Conservation (phyloP, 2,797 vertebrate genomes). For the Zalophus californianus region DNA sequence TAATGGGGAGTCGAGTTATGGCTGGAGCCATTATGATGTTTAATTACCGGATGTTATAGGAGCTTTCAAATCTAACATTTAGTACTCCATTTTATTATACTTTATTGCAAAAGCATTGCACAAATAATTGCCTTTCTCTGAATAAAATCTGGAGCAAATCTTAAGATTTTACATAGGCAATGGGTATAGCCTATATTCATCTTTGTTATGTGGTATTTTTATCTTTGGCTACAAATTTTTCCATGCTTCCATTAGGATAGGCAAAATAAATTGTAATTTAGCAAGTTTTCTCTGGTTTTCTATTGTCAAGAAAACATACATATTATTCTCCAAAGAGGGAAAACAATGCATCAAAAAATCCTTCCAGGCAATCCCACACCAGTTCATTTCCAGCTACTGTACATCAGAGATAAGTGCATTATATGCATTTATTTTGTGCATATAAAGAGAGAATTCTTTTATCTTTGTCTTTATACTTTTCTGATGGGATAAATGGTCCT, state of each 20-base stretch:
- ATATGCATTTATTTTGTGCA: conserved; percentile 8
- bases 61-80: conserved; percentile 80
- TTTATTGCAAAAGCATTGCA: conserved; percentile 72
- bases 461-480: conserved; percentile 57
- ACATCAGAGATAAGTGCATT: neutral
- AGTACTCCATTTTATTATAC: conserved; percentile 80
- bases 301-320: conserved; percentile 56
- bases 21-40: conserved; percentile 68
- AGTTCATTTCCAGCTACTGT: neutral
- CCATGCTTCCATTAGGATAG: conserved; percentile 77
- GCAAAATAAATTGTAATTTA: conserved; percentile 66
- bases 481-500: conserved; percentile 57
- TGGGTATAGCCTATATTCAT: conserved; percentile 80
- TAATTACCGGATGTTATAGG: conserved; percentile 80
- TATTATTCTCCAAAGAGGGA: conserved; percentile 70
- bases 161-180: conserved; percentile 76
- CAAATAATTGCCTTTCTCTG: conserved; percentile 79
- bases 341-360: conserved; percentile 62
- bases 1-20: conserved; percentile 29
- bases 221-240: conserved; percentile 78
- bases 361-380: conserved; percentile 22
- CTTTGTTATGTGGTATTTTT: conserved; percentile 80
- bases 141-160: conserved; percentile 81
- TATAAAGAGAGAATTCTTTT: conserved; percentile 34
- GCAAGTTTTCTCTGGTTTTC: conserved; percentile 70